A percentile compares a stretch with the other conserved stretches of the same genome.
Conservation (phyloP, 2,113 vertebrate genomes). For the Sphyrna mokarran region DNA sequence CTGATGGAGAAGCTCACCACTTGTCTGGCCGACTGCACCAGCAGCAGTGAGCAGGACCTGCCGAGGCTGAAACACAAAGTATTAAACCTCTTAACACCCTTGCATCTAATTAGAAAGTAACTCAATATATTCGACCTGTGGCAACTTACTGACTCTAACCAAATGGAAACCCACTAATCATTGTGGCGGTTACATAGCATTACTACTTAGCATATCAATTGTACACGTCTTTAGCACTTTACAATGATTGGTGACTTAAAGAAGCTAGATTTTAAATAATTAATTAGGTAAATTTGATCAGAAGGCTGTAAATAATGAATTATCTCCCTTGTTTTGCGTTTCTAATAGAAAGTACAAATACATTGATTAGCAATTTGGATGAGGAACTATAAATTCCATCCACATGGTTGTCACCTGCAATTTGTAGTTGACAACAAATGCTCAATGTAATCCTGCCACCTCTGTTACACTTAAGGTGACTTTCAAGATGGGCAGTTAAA, state of each 20-base stretch:
- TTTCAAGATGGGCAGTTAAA: background rate
- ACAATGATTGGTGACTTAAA: background rate
- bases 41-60: conserved; percentile 93
- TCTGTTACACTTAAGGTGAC: background rate
- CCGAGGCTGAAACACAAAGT: conserved; percentile 65
- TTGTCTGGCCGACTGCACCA: conserved; percentile 87
- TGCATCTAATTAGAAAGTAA: background rate
- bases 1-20: conserved; percentile 87
- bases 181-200: background rate
- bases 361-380: background rate
- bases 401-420: background rate
- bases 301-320: conserved; percentile 33
- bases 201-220: background rate
- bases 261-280: conserved; percentile 6
- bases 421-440: background rate
- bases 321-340: background rate
- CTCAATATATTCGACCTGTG: background rate
- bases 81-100: conserved; percentile 19
- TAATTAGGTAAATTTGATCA: conserved; percentile 32
- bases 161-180: background rate
- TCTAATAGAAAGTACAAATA: background rate
- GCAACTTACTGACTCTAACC: background rate
- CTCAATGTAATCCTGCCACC: background rate
- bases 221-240: background rate
- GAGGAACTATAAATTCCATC: background rate